A percentile compares a stretch with the other conserved stretches of the same genome.
Conservation (phyloP, 2,888 invertebrate species). For the Heliconius ethilla region DNA sequence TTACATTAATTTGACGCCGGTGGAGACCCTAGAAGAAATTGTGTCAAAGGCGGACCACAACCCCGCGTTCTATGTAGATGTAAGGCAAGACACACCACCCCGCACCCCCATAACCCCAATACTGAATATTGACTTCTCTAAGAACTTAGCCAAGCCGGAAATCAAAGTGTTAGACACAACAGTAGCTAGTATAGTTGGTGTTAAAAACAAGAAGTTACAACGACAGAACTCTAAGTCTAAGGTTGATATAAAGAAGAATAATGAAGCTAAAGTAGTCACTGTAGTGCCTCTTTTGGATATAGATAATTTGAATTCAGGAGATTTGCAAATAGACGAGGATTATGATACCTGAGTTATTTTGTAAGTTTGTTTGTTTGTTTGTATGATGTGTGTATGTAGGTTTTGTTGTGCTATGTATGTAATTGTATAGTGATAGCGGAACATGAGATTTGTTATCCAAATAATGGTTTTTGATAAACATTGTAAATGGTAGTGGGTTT, state of each 20-base stretch:
- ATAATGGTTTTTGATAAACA: conserved; percentile 28
- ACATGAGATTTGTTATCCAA: conserved; percentile 49
- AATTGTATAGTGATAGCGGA: conserved; percentile 41
- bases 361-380: conserved; percentile 53
- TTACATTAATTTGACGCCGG: conserved; percentile 55
- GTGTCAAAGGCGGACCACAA: conserved; percentile 55
- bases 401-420: conserved; percentile 51
- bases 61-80: conserved; percentile 49
- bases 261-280: conserved; percentile 51
- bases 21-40: conserved; percentile 55
- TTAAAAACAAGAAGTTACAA: conserved; percentile 52
- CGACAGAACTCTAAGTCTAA: conserved; percentile 65
- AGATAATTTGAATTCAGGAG: conserved; percentile 70
- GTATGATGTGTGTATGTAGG: background rate
- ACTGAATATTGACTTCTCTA: conserved; percentile 74
- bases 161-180: conserved; percentile 69
- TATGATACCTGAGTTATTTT: conserved; percentile 77
- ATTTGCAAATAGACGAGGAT: conserved; percentile 78
- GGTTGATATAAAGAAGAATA: conserved; percentile 58
- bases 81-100: conserved; percentile 54
- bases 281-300: conserved; percentile 57
- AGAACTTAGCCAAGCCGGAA: conserved; percentile 67
- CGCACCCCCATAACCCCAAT: conserved; percentile 64
- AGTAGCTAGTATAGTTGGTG: conserved; percentile 54
- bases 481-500: background rate